Evolutionary conservation across 2,888 invertebrate genomes (phyloP).

Genomic region (Caradrina clavipalpis): DNA sequence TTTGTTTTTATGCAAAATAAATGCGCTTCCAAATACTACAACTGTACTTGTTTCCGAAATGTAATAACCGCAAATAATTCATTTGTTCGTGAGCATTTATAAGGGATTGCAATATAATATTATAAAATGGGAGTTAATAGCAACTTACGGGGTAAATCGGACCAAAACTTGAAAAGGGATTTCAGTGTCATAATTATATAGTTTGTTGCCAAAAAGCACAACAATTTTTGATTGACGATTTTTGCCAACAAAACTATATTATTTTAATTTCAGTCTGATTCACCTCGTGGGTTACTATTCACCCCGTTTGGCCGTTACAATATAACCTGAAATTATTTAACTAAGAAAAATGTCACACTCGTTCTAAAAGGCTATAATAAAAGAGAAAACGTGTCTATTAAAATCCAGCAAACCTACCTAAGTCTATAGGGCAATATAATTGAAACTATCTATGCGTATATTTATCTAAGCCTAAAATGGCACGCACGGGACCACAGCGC

Average conservation of each 20-base stretch:
- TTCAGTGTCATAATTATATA: no score
- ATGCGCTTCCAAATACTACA: constrained; percentile 36
- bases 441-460: constrained; percentile 81
- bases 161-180: no score
- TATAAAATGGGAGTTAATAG: no score
- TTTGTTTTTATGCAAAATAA: constrained; percentile 43
- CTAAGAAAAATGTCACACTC: constrained; percentile 46
- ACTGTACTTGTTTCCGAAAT: constrained; percentile 24
- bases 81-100: constrained; percentile 27
- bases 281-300: no score
- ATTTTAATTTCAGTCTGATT: no score
- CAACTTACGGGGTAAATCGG: no score
- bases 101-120: no score
- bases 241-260: no score
- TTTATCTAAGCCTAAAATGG: constrained; percentile 85
- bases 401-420: constrained; percentile 57
- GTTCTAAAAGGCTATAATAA: constrained; percentile 38
- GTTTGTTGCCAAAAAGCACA: no score
- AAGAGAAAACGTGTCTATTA: constrained; percentile 31
- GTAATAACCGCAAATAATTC: constrained; percentile 38
- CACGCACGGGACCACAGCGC: constrained; percentile 76
- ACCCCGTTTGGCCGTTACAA: no score
- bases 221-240: no score
- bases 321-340: constrained; percentile 17
- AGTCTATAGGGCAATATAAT: constrained; percentile 71